Evolutionary conservation across 2,113 vertebrate species (phyloP).

Genomic region (Ageneiosus marmoratus): DNA sequence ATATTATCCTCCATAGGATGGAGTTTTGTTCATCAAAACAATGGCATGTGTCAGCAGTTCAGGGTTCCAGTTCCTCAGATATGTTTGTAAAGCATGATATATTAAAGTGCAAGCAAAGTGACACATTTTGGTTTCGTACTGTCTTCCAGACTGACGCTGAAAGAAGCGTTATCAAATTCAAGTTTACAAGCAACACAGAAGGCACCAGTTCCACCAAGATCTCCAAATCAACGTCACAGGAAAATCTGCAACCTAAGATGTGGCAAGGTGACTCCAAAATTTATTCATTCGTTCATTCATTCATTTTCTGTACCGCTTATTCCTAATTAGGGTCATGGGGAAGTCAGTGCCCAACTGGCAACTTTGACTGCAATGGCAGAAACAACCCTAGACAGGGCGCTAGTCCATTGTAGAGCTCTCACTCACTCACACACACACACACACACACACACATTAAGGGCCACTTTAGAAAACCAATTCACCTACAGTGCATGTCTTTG

Average conservation of each 20-base stretch:
- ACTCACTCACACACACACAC: too few relatives aligned
- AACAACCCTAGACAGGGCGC: too few relatives aligned
- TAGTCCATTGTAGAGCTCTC: too few relatives aligned
- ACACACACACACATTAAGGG: too few relatives aligned
- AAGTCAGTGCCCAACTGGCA: too few relatives aligned
- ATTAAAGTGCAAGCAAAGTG: not conserved
- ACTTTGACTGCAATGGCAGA: too few relatives aligned
- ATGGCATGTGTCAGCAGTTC: not conserved
- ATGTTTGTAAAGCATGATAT: not conserved
- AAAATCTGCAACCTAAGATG: slow-evolving; percentile 32
- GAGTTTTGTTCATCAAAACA: not conserved
- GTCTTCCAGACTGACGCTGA: slow-evolving; percentile 34
- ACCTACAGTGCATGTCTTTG: too few relatives aligned
- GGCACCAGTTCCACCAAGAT: not conserved
- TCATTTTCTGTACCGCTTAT: too few relatives aligned
- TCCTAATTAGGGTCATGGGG: too few relatives aligned
- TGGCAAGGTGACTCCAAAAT: slow-evolving; percentile 42
- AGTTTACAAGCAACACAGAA: slow-evolving; percentile 23
- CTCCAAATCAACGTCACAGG: slow-evolving; percentile 15
- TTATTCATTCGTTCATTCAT: too few relatives aligned
- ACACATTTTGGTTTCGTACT: not conserved
- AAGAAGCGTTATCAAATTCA: slow-evolving; percentile 45
- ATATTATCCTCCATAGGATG: not conserved
- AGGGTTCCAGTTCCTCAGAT: not conserved
- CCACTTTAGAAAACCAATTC: too few relatives aligned